Evolutionary conservation across 1,140 invertebrate species (phyloP), one percentile per base, ranked within the genome.

Genomic region (Psix sp.): DNA sequence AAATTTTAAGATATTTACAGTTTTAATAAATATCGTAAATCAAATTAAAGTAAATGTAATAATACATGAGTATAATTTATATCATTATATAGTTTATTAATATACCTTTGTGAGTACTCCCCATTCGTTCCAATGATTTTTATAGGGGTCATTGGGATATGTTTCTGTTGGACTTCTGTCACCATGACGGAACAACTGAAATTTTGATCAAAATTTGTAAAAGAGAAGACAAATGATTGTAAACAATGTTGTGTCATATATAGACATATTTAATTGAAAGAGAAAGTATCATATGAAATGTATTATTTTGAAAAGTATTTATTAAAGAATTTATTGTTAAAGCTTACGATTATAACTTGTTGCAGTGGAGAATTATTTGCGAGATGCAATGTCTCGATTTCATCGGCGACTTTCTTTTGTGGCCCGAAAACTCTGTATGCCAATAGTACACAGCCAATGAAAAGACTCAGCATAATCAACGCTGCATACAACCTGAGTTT

Each of bases 101-200:
- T 14, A 10, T 54, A 94, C 93, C 88, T 92, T 92, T n/a, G 92
- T 93, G 7, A 95, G 86, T 52, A 91, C 87, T 6, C 92, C 92
- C 79, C 90, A 88, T 33, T 93, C 93, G 59, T 89, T 89, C 6
- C 90, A 89, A 2, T 29, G 26, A 75, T 91, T 87, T 74, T 89
- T 90, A 71, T 92, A 88, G 2, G 92, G 92, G 87, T 95, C 93
- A 78, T 89, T 93, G 26, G 90, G 90, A 68, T 93, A 95, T 3
- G 89, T 88, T 29, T 83, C 75, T 3, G 90, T 89, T 3, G 94
- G 94, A 33, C 89, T 91, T 77, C 93, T 87, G 65, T 93, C 93
- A 20, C 94, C 94, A 89, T 95, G 94, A 11, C 93, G 89, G 75
- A 92, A 94, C 33, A 93, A 56, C 92, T 93, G 74, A 6, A 84